phyloP scores from a whole-genome alignment of 2,888 invertebrate genomes.

The Drosophila imparisetae region DNA sequence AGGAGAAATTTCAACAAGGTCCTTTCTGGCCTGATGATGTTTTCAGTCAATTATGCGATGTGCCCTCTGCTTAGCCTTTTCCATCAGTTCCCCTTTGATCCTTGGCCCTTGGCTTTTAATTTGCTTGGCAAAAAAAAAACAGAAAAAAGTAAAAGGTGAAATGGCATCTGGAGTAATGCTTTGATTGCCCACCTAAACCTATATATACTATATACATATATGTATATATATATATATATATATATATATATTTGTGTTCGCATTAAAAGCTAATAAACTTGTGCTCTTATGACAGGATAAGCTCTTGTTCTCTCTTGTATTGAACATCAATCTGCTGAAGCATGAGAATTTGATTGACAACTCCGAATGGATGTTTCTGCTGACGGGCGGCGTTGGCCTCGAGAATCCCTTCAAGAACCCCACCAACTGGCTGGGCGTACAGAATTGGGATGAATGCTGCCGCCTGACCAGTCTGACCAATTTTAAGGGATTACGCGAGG shows the following conservation, averaged over 20 bases:
- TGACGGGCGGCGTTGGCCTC: conserved; percentile 93
- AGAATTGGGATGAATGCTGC: conserved; percentile 92
- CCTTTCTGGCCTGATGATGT: conserved; percentile 55
- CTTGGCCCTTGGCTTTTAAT: conserved; percentile 62
- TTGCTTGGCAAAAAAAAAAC: conserved; percentile 38
- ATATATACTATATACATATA: conserved; percentile 1
- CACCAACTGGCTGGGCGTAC: conserved; percentile 88
- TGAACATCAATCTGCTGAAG: conserved; percentile 90
- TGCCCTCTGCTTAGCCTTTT: conserved; percentile 22
- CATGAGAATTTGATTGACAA: conserved; percentile 87
- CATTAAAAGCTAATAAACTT: conserved; percentile 50
- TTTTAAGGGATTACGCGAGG: conserved; percentile 88
- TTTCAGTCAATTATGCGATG: conserved; percentile 72
- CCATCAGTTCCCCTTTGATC: conserved; percentile 56
- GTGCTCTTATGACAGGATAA: conserved; percentile 88
- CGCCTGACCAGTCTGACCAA: conserved; percentile 85
- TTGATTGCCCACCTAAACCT: conserved; percentile 46
- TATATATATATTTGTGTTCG: not conserved
- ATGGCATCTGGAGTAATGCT: conserved; percentile 45
- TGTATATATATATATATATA: not conserved
- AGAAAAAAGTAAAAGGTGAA: conserved; percentile 26
- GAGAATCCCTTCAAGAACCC: conserved; percentile 91
- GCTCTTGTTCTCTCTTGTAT: conserved; percentile 92
- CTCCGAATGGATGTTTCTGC: conserved; percentile 92
- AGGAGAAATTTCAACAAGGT: conserved; percentile 22